phyloP scores from a whole-genome alignment of 2,797 vertebrate genomes.

The Odontamblyopus lacepedii region DNA sequence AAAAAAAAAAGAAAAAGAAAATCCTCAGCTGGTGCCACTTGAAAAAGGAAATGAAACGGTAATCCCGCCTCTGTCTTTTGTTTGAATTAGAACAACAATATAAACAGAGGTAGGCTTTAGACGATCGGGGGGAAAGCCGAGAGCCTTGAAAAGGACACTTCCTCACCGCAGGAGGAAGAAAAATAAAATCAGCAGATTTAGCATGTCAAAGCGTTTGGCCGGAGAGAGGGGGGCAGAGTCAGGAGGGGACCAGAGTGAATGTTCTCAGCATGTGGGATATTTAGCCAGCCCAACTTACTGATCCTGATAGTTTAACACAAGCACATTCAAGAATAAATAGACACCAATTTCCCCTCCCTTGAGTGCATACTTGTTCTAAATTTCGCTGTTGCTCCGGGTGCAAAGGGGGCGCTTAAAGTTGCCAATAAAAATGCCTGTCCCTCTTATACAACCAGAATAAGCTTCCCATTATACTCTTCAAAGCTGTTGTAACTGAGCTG shows the following conservation, averaged over 20 bases:
- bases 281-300: conserved; percentile 77
- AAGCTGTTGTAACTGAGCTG: conserved; percentile 25
- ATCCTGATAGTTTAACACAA: conserved; percentile 42
- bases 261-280: conserved; percentile 75
- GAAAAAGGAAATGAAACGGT: conserved; percentile 76
- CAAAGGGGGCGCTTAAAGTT: conserved; percentile 53
- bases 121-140: conserved; percentile 74
- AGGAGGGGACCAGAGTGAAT: conserved; percentile 62
- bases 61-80: conserved; percentile 80
- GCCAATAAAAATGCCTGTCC: conserved; percentile 65
- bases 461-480: conserved; percentile 21
- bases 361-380: conserved; percentile 74
- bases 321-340: conserved; percentile 29
- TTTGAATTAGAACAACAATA: conserved; percentile 82
- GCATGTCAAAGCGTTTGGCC: conserved; percentile 80
- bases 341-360: conserved; percentile 55
- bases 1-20: conserved; percentile 10
- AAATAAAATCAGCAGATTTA: conserved; percentile 86
- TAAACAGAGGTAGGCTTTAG: conserved; percentile 78
- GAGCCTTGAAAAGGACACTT: conserved; percentile 84
- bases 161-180: conserved; percentile 84
- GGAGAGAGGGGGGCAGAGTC: conserved; percentile 45
- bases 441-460: conserved; percentile 41
- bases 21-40: conserved; percentile 68
- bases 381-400: conserved; percentile 79